A percentile compares a stretch with the other conserved stretches of the same genome.
Evolutionary conservation across 1,140 invertebrate species (phyloP).

Genomic region (Drosophila tani): DNA sequence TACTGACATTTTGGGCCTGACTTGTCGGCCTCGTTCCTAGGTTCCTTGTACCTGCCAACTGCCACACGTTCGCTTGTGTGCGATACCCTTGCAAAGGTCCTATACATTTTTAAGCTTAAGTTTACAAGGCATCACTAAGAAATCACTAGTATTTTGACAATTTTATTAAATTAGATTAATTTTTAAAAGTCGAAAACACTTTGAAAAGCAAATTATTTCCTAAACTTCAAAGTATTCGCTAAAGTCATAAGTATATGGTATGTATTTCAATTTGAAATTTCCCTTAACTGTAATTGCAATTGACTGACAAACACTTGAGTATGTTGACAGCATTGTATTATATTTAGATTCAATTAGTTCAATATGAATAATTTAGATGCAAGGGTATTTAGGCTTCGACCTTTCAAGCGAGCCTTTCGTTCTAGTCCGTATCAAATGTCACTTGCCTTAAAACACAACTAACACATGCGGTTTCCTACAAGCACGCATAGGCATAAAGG

Average conservation of each 20-base stretch:
- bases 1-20: constrained; percentile 33
- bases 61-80: constrained; percentile 16
- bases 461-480: constrained; percentile 62
- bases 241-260: too few species aligned
- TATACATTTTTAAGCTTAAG: constrained; percentile 34
- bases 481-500: background rate
- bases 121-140: too few species aligned
- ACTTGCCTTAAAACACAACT: constrained; percentile 66
- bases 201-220: too few species aligned
- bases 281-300: too few species aligned
- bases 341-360: background rate
- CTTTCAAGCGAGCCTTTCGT: background rate
- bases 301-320: too few species aligned
- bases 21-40: background rate
- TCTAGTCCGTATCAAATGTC: constrained; percentile 39
- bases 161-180: too few species aligned
- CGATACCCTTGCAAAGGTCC: background rate
- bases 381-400: background rate
- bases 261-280: too few species aligned
- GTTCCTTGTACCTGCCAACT: constrained; percentile 40
- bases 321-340: background rate
- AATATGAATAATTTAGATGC: background rate
- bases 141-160: too few species aligned
- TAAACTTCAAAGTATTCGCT: too few species aligned
- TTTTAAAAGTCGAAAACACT: too few species aligned